phyloP scores from a whole-genome alignment of 2,113 vertebrate species.

The Meleagris gallopavo region DNA sequence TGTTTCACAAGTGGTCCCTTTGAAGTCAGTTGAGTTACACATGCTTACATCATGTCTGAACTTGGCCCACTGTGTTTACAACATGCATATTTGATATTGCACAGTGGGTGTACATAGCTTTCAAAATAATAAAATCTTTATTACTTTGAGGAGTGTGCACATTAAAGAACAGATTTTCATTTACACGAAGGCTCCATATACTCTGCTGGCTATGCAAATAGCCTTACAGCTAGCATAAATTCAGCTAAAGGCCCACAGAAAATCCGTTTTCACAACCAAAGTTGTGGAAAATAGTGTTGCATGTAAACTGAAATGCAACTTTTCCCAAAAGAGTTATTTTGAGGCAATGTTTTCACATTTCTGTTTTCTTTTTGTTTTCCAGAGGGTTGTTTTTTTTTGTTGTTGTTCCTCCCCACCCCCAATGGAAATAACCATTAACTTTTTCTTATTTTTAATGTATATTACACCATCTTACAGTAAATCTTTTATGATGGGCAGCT shows the following conservation, averaged over 20 bases:
- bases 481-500: background rate
- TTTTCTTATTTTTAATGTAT: background rate
- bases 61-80: constrained; percentile 62
- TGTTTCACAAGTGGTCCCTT: constrained; percentile 61
- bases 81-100: constrained; percentile 59
- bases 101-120: constrained; percentile 56
- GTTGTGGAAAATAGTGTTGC: background rate
- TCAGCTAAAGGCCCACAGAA: constrained; percentile 10
- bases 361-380: background rate
- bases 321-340: background rate
- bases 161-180: constrained; percentile 62
- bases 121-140: constrained; percentile 67
- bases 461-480: background rate
- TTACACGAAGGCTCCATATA: constrained; percentile 11
- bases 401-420: background rate
- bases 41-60: constrained; percentile 70
- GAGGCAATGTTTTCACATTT: background rate
- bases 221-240: constrained; percentile 33
- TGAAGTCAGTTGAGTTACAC: constrained; percentile 50
- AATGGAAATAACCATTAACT: background rate
- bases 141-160: constrained; percentile 47
- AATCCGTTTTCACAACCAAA: constrained; percentile 25
- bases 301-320: background rate
- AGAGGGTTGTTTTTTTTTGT: background rate
- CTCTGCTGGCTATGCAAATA: constrained; percentile 1